phyloP scores from a whole-genome alignment of 2,113 vertebrate genomes.

The Trichomycterus rosablanca region DNA sequence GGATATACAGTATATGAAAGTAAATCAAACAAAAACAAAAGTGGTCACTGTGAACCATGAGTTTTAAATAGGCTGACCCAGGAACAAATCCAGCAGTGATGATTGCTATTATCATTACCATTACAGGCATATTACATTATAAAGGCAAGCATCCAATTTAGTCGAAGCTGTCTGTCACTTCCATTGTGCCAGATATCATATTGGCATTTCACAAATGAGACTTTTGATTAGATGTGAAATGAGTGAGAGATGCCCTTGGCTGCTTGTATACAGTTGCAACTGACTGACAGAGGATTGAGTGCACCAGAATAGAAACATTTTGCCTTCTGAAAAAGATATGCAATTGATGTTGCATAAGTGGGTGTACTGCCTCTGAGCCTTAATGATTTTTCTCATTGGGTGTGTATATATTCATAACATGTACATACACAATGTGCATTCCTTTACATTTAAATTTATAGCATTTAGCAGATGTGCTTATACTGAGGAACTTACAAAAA shows the following conservation, averaged over 20 bases:
- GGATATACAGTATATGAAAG: no score
- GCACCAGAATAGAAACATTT: slow-evolving; percentile 21
- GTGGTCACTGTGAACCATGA: background rate
- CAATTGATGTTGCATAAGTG: no score
- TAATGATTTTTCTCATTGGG: no score
- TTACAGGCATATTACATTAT: slow-evolving; percentile 35
- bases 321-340: slow-evolving; percentile 14
- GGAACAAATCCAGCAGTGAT: background rate
- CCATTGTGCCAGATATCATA: slow-evolving; percentile 49
- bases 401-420: no score
- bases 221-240: slow-evolving; percentile 44
- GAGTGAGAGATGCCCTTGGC: slow-evolving; percentile 39
- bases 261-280: slow-evolving; percentile 31
- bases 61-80: no score
- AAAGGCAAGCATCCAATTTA: slow-evolving; percentile 17
- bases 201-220: slow-evolving; percentile 52
- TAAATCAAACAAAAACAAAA: background rate
- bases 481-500: no score
- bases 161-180: slow-evolving; percentile 38
- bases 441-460: no score
- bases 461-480: no score
- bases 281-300: slow-evolving; percentile 27
- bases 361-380: no score
- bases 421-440: no score
- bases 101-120: slow-evolving; percentile 14